Evolutionary conservation across 2,888 invertebrate species (phyloP).

Genomic region (Choreutis nemorana): DNA sequence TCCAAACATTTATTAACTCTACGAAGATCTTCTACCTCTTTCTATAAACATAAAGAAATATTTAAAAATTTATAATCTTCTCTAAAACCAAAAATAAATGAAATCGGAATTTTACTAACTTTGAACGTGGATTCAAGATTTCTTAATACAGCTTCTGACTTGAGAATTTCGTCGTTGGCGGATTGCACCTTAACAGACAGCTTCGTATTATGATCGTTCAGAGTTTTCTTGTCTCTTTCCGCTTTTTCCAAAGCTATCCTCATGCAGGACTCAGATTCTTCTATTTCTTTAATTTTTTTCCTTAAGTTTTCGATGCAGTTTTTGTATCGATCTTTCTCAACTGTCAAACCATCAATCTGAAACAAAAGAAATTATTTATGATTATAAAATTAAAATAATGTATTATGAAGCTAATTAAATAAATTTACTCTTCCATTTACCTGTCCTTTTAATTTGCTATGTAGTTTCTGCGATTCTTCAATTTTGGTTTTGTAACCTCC

Average conservation of each 20-base stretch:
- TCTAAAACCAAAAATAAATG: not conserved
- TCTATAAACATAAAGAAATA: slow-evolving; percentile 21
- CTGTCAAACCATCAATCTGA: slow-evolving; percentile 40
- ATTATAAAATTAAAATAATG: no score
- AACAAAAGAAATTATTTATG: no score
- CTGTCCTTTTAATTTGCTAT: slow-evolving; percentile 57
- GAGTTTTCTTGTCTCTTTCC: slow-evolving; percentile 59
- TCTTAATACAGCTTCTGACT: slow-evolving; percentile 53
- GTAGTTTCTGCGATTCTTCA: slow-evolving; percentile 49
- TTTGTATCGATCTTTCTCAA: slow-evolving; percentile 58
- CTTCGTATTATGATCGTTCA: slow-evolving; percentile 49
- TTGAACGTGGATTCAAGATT: slow-evolving; percentile 45
- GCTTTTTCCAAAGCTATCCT: slow-evolving; percentile 62
- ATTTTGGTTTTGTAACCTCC: slow-evolving; percentile 69
- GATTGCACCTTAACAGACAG: slow-evolving; percentile 50
- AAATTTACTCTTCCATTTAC: slow-evolving; percentile 22
- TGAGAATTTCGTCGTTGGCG: slow-evolving; percentile 57
- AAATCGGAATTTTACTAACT: slow-evolving; percentile 18
- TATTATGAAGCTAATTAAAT: no score
- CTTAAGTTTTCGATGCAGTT: slow-evolving; percentile 54
- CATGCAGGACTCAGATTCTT: slow-evolving; percentile 65
- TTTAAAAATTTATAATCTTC: not conserved
- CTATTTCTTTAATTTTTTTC: slow-evolving; percentile 63
- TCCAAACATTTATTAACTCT: slow-evolving; percentile 45
- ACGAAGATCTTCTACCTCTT: slow-evolving; percentile 41